These are phyloP conservation scores for Petromus typicus DNA, from an alignment of 2,113 vertebrate species.

Conservation along the genomic window DNA sequence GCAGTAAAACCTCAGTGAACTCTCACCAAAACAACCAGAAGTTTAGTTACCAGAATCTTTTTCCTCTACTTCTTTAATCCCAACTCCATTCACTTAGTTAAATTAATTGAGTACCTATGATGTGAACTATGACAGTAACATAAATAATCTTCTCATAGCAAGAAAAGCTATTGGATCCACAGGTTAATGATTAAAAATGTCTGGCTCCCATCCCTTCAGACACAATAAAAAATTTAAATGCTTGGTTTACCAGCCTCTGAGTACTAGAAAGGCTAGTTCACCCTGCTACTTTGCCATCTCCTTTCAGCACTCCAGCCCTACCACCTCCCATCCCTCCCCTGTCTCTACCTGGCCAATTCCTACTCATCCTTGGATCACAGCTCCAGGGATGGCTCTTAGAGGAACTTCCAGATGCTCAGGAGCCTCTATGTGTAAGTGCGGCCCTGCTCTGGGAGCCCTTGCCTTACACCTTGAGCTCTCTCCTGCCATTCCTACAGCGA, in stretches of 20 bases:
- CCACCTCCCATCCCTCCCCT: not conserved
- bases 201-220: not conserved
- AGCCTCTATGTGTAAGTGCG: rapidly evolving
- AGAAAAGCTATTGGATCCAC: not conserved
- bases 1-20: not conserved
- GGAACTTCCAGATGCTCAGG: rapidly evolving
- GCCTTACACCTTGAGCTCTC: not conserved
- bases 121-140: not conserved
- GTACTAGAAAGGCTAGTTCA: not conserved
- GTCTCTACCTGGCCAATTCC: not conserved
- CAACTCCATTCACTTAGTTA: not conserved
- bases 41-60: not conserved
- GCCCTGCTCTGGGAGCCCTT: not conserved
- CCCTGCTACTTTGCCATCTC: not conserved
- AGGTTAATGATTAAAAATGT: not conserved
- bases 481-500: not conserved
- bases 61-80: not conserved
- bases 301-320: not conserved
- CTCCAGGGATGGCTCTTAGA: not conserved
- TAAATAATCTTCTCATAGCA: not conserved
- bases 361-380: not conserved
- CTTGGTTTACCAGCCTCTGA: not conserved
- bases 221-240: not conserved
- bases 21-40: not conserved
- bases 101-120: not conserved